These are phyloP conservation scores for Petrolisthes cinctipes DNA, from an alignment of 2,888 invertebrate genomes.

Conservation along the genomic window DNA sequence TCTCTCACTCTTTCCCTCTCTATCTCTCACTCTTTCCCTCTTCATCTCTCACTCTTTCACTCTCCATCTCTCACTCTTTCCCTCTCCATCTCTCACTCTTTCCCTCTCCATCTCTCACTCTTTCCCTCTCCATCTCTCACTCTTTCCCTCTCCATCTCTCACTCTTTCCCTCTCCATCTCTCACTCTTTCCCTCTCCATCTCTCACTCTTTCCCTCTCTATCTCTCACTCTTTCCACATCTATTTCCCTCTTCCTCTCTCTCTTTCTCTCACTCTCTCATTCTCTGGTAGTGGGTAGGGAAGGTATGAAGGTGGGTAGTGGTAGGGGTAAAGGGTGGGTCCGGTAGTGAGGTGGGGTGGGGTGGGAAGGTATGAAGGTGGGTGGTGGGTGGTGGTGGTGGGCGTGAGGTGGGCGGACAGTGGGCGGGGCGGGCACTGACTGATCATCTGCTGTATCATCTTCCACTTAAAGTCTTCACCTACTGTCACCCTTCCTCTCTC, in stretches of 20 bases:
- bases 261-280: not conserved
- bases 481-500: not conserved
- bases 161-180: too few relatives aligned
- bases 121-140: not conserved
- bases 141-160: too few relatives aligned
- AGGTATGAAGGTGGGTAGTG: not conserved
- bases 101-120: not conserved
- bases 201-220: not conserved
- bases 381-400: not conserved
- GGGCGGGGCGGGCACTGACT: constrained; percentile 27
- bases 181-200: too few relatives aligned
- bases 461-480: constrained; percentile 32
- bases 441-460: constrained; percentile 50
- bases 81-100: not conserved
- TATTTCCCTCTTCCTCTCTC: not conserved
- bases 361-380: not conserved
- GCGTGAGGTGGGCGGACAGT: constrained; percentile 35
- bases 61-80: not conserved
- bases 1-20: not conserved
- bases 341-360: not conserved
- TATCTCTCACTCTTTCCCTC: not conserved
- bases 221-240: not conserved
- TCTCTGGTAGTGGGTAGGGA: not conserved
- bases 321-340: not conserved
- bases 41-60: too few relatives aligned